Conservation (phyloP, 2,113 vertebrate species). For the Piliocolobus tephrosceles region DNA sequence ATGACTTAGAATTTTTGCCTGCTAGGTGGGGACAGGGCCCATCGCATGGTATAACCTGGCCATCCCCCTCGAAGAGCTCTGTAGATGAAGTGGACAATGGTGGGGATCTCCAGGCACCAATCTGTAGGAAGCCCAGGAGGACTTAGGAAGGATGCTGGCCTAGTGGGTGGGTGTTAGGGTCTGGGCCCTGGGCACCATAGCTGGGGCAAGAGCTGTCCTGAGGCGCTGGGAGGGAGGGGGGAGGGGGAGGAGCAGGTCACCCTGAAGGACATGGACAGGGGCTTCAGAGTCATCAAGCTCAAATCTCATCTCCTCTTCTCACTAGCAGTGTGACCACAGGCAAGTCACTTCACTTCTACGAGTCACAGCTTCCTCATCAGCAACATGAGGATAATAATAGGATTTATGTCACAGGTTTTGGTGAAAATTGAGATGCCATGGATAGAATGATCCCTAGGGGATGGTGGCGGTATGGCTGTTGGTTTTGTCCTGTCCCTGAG, state of each 20-base stretch:
- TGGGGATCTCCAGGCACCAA: not conserved
- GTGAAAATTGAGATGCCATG: not conserved
- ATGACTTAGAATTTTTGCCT: not conserved
- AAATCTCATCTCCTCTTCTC: not conserved
- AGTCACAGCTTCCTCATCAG: not conserved
- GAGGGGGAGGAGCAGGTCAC: not conserved
- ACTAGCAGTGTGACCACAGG: too few species aligned
- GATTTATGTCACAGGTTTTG: not conserved
- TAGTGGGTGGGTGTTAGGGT: not conserved
- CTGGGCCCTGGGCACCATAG: not conserved
- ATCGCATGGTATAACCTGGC: rapidly evolving
- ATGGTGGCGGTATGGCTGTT: not conserved
- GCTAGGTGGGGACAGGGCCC: too few species aligned
- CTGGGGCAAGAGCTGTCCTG: not conserved
- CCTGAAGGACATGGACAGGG: not conserved
- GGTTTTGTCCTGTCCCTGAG: not conserved
- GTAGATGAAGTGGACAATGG: not conserved
- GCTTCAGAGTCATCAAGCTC: not conserved
- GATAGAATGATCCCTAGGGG: not conserved
- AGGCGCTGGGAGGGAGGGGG: not conserved
- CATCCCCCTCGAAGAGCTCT: not conserved
- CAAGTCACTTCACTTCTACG: not conserved
- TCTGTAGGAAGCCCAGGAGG: not conserved
- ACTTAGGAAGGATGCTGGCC: too few species aligned
- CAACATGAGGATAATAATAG: not conserved